Percentiles rank a stretch among this genome's conserved stretches.
phyloP scores from a whole-genome alignment of 2,888 invertebrate species.

The Ichneumon xanthorius region DNA sequence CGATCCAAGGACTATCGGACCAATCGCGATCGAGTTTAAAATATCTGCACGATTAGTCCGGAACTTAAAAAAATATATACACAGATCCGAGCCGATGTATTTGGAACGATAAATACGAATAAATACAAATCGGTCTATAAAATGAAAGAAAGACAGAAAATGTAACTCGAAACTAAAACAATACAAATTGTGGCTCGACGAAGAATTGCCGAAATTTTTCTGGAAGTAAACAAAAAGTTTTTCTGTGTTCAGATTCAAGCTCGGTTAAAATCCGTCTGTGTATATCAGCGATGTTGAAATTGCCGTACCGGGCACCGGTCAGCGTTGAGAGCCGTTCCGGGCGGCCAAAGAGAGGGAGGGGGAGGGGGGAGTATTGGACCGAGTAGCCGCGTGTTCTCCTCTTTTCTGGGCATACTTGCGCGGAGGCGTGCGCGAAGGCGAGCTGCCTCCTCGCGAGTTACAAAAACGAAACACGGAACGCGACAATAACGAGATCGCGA shows the following conservation, averaged over 20 bases:
- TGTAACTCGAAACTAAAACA: no score
- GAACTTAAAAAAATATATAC: no score
- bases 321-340: background rate
- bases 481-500: constrained; percentile 13
- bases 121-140: no score
- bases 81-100: no score
- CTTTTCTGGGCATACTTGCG: constrained; percentile 28
- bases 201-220: background rate
- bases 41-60: no score
- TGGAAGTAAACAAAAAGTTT: background rate
- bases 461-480: constrained; percentile 8
- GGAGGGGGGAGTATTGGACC: background rate
- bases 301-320: constrained; percentile 21
- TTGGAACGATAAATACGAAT: no score
- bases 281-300: constrained; percentile 15
- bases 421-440: background rate
- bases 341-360: background rate
- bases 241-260: background rate
- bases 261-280: constrained; percentile 5
- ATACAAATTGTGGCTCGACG: background rate
- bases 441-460: background rate
- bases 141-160: no score
- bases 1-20: no score
- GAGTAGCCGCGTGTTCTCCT: constrained; percentile 15
- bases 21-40: no score